These are phyloP conservation scores for Jaculus jaculus DNA, from an alignment of 2,113 vertebrate genomes.

Conservation along the genomic window DNA sequence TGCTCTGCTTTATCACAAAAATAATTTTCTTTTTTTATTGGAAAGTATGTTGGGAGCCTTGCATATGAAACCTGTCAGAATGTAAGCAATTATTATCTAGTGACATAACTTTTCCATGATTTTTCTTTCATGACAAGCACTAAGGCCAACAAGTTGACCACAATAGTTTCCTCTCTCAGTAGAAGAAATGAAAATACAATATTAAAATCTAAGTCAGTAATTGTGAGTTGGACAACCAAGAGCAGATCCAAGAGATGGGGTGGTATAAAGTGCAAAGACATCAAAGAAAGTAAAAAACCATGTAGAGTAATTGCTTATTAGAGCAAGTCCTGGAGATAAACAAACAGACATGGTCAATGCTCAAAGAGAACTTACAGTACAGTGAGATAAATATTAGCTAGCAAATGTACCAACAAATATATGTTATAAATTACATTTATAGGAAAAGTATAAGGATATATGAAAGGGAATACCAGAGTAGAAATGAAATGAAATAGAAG, in stretches of 20 bases:
- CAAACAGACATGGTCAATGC: background rate
- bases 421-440: background rate
- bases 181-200: slow-evolving; percentile 2
- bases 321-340: background rate
- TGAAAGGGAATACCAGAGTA: background rate
- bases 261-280: background rate
- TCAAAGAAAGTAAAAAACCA: background rate
- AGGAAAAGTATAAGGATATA: background rate
- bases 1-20: slow-evolving; percentile 9
- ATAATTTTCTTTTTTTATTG: slow-evolving; percentile 4
- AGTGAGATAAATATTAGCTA: background rate
- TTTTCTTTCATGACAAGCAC: slow-evolving; percentile 24
- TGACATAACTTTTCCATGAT: background rate
- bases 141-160: slow-evolving; percentile 3
- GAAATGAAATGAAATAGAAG: no score
- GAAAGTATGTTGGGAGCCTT: background rate
- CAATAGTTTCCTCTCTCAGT: background rate
- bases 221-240: background rate
- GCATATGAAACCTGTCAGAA: background rate
- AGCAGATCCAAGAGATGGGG: background rate
- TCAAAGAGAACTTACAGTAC: background rate
- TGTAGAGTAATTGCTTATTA: background rate
- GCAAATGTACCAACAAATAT: background rate
- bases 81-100: background rate
- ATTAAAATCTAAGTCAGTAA: background rate